Percentiles rank a stretch among this genome's conserved stretches.
Evolutionary conservation across 2,797 vertebrate genomes (phyloP).

Genomic region (Eupleurogrammus muticus): DNA sequence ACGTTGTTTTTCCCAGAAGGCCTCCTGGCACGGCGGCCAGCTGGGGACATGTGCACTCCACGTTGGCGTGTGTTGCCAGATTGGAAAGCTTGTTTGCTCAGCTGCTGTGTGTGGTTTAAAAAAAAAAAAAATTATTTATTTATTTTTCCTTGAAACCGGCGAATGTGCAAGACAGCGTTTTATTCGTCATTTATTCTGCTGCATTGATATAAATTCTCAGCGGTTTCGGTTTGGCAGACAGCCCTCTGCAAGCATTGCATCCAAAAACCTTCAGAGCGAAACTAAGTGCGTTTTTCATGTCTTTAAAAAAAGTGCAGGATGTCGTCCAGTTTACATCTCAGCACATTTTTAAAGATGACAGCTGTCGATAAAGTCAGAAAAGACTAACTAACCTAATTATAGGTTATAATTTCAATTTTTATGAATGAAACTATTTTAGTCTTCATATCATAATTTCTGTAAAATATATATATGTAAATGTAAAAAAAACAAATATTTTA

Average conservation of each 20-base stretch:
- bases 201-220: conserved; percentile 48
- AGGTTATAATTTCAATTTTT: too few species aligned
- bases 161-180: conserved; percentile 53
- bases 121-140: too few species aligned
- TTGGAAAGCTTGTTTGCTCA: conserved; percentile 69
- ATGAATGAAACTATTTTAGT: too few species aligned
- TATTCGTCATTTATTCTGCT: conserved; percentile 50
- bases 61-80: conserved; percentile 63
- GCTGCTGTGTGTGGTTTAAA: conserved; percentile 68
- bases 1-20: conserved; percentile 48
- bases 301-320: too few species aligned
- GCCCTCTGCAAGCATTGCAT: conserved; percentile 23
- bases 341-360: too few species aligned
- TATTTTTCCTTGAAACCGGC: conserved; percentile 48
- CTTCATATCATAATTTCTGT: too few species aligned
- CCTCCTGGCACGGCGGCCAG: conserved; percentile 43
- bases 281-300: conserved; percentile 15
- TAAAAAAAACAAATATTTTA: too few species aligned
- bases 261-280: conserved; percentile 28
- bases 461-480: too few species aligned
- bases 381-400: too few species aligned
- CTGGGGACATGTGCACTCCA: conserved; percentile 56
- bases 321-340: too few species aligned
- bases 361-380: too few species aligned
- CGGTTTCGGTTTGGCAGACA: conserved; percentile 41